Conservation (phyloP, 2,888 invertebrate species). For the Penaeus monodon region DNA sequence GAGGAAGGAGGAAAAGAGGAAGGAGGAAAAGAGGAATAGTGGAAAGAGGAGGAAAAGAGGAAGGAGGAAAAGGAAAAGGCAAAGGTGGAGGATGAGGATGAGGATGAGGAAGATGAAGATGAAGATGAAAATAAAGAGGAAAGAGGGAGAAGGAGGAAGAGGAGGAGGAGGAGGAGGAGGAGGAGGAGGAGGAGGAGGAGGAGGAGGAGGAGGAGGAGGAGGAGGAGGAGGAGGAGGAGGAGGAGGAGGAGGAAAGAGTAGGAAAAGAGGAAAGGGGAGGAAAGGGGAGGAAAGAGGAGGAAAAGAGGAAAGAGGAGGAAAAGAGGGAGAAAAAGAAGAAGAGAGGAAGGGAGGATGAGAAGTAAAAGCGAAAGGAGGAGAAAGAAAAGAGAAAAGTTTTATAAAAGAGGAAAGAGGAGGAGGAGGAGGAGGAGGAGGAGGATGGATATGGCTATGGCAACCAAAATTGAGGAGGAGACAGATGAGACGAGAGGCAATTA, state of each 20-base stretch:
- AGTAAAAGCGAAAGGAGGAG: too few species aligned
- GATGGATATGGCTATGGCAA: too few species aligned
- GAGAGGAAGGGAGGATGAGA: too few species aligned
- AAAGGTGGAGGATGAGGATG: not conserved
- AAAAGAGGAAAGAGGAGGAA: not conserved
- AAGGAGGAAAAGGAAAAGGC: not conserved
- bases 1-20: not conserved
- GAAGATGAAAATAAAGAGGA: not conserved
- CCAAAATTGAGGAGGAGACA: too few species aligned
- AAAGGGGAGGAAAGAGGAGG: not conserved
- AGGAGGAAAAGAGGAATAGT: not conserved
- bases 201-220: not conserved
- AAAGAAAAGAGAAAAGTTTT: too few species aligned
- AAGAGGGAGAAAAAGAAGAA: too few species aligned
- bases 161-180: not conserved
- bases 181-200: not conserved
- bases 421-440: too few species aligned
- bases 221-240: not conserved
- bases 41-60: not conserved
- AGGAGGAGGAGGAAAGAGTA: not conserved
- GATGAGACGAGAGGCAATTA: too few species aligned
- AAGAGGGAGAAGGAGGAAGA: not conserved
- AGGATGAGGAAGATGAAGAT: not conserved
- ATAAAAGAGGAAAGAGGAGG: too few species aligned
- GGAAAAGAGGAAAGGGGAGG: not conserved